Conservation (phyloP, 2,888 invertebrate species). For the Habroteleia sp. region DNA sequence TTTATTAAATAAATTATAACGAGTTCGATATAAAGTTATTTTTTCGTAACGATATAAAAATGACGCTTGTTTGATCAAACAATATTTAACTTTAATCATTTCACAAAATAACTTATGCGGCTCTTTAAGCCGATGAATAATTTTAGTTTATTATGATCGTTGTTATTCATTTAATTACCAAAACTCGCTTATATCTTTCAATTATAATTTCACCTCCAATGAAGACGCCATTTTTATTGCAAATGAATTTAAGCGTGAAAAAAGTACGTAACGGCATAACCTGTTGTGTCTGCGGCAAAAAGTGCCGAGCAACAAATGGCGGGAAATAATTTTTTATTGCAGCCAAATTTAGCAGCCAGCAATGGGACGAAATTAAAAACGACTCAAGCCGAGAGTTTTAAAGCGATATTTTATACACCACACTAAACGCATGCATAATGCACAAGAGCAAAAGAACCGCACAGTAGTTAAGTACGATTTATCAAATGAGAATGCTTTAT, state of each 20-base stretch:
- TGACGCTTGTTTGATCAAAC: background rate
- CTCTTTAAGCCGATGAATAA: slow-evolving; percentile 8
- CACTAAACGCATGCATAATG: slow-evolving; percentile 1
- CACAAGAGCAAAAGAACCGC: slow-evolving; percentile 21
- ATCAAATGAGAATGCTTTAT: slow-evolving; percentile 21
- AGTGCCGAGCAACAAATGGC: background rate
- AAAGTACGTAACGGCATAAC: slow-evolving; percentile 69
- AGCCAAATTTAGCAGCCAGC: slow-evolving; percentile 16
- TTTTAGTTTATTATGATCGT: no score
- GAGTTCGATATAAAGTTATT: slow-evolving; percentile 1
- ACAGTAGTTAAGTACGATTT: slow-evolving; percentile 15
- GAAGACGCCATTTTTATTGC: slow-evolving; percentile 4
- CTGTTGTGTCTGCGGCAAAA: slow-evolving; percentile 66
- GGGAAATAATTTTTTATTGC: slow-evolving; percentile 22
- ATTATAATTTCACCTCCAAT: background rate
- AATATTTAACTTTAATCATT: slow-evolving; percentile 10
- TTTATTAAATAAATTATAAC: slow-evolving; percentile 6
- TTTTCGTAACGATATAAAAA: slow-evolving; percentile 7
- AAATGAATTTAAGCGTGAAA: slow-evolving; percentile 50
- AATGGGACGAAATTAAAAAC: slow-evolving; percentile 25
- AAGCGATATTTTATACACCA: slow-evolving; percentile 36
- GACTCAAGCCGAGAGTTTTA: slow-evolving; percentile 11
- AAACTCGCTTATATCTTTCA: slow-evolving; percentile 24
- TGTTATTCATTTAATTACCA: no score
- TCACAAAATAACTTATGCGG: slow-evolving; percentile 2